Evolutionary conservation across 2,113 vertebrate genomes (phyloP), one percentile per base, ranked within the genome.

Genomic region (Lagenorhynchus albirostris): DNA sequence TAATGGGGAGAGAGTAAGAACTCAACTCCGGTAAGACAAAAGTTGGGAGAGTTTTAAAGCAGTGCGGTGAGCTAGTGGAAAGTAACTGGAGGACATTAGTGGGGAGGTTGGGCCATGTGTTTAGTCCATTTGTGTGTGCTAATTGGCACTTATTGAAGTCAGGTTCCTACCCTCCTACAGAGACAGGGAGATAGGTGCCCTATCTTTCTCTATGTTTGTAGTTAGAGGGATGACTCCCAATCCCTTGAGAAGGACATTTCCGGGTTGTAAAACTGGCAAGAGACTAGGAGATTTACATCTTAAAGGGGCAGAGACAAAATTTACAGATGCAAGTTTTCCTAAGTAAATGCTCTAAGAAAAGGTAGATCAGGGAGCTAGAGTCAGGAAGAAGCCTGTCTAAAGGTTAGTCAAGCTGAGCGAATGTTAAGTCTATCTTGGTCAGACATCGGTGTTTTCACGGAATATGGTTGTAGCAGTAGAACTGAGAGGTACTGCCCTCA

Each of bases 391-490:
- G 60, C 0, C 38, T 76, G 6, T 44, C 60, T 67, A 15, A 67
- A 76, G 17, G 33, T 38, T 70, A 21, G 26, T 71, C 70, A 58
- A n/a, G 68, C 23, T 53, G 67, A 65, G 70, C 25, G 41, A 74
- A 47, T 3, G 3, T 9, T 17, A 65, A 36, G 38, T 13, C 31
- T 6, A 7, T 62, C 12, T 55, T 80, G 18, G 6, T 60, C n/a
- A 38, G 31, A 53, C 25, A 12, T 44, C 29, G 14, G 38, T 5
- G 1, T 91, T 62, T 20, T 91, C n/a, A 0, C 3, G 50, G 26
- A 36, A 77, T 15, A 4, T 0, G 0, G 26, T 25, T 8, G 0
- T 29, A 18, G 5, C 2, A 3, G 10, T 7, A 14, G 6, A 23
- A 8, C 13, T 5, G 1, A 47, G 55, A 77, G 77, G 3, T 65